Base-by-base conservation (phyloP, 30 jellyfish, hydroid and myxozoan genomes). In the Turritopsis rubra region DNA sequence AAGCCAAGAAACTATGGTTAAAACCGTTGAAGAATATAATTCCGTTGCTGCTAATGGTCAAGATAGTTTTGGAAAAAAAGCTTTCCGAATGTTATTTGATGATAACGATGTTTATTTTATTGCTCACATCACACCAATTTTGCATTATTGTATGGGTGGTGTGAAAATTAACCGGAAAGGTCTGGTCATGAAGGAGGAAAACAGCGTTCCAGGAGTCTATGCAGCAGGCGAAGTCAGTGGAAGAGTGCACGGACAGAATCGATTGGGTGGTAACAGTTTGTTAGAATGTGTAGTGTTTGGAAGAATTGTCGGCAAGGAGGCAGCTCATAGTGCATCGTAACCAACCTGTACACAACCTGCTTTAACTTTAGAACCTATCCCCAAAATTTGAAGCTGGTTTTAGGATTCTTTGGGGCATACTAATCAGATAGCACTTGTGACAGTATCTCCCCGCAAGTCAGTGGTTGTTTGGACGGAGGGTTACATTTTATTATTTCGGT, bases 221-320 rank as follows among this genome's bases (percentile, higher is more conserved):
- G 77, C 77, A 1, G 77, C 77, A 7, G 77, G 77, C 31, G 77
- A 68, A 68, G 77, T 68, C 30, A 68, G 77, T 22, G 77, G 77
- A 7, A 22, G 77, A 23, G 8, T 68, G 77, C 77, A 68, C 30
- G 77, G 77, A n/a, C 28, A 68, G 31, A 68, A 68, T 68, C 77
- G 77, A 9, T 68, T 68, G 19, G 77, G 77, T 0, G 77, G 77
- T 68, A 68, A 68, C 30, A 68, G 77, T 68, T 68, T 68, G 77
- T 68, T 68, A 22, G 77, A 68, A 68, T 68, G 77, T 19, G 77
- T 68, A 1, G 77, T 68, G 77, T 0, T 68, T 0, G 77, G 77
- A 68, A 68, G 77, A 68, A 68, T 68, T 19, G 77, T 22, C 8
- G 77, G 77, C 21, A 68, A 68, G 19, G 77, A 68, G 77, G 77